Evolutionary conservation across 2,888 invertebrate genomes (phyloP), one percentile per base, ranked within the genome.

Genomic region (Limnephilus auricula): DNA sequence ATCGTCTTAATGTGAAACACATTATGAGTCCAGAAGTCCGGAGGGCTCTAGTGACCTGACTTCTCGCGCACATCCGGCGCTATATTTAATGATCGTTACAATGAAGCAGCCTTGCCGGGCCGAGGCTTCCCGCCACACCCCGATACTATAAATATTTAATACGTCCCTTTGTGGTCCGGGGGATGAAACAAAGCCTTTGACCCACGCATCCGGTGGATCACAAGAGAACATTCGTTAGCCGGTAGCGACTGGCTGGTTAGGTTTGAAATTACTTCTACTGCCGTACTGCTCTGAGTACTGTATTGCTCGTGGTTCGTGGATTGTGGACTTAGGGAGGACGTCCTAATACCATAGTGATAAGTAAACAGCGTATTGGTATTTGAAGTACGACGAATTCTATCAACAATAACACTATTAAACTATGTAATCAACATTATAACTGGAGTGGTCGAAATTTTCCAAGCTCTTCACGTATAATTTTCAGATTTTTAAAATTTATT

Each of bases 101-200:
- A n/a, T 25, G 18, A 30, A 30, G 45, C 85, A 15, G 13, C n/a
- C 37, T 13, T 18, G 40, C 84, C 34, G 0, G 37, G 37, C n/a
- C 2, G 45, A 45, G 45, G 13, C 45, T n/a, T 25, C 65, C 65
- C 65, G 65, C 65, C 65, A 65, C 65, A 18, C 85, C 85, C 40
- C 40, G 40, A 85, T 85, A 30, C 65, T 87, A 87, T 87, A 87
- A 50, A 87, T 87, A 87, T 87, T 87, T 87, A 65, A 65, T 87
- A 30, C 65, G 34, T 78, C 50, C 87, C 87, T 78, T 34, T 50
- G 87, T 65, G 87, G 65, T 86, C 86, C 86, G 30, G 31, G n/a
- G n/a, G 31, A 50, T 86, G 32, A 65, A 86, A 87, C 87, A 65
- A 78, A 87, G 78, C 50, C 87, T 87, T 87, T 78, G 87, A 87